A percentile compares a stretch with the other conserved stretches of the same genome.
Conservation (phyloP, 2,888 invertebrate species). For the Drepanosiphum platanoidis region DNA sequence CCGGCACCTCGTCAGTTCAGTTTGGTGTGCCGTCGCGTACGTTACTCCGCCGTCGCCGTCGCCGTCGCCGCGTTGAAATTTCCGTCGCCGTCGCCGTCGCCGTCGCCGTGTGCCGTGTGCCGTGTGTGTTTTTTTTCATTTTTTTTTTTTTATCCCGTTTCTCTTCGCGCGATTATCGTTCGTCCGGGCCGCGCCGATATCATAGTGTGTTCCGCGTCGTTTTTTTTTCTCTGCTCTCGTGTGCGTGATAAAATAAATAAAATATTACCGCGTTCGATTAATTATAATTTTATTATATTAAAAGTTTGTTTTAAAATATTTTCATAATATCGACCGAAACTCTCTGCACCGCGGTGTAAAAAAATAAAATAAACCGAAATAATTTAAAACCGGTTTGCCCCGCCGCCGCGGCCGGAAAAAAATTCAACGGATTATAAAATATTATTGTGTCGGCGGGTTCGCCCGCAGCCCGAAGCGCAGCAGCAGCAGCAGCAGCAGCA, state of each 20-base stretch:
- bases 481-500: neutral
- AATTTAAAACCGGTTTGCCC: conserved; percentile 29
- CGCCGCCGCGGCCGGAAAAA: neutral
- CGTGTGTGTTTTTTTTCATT: neutral
- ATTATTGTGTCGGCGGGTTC: neutral
- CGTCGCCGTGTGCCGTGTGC: neutral
- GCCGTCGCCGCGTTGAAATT: neutral
- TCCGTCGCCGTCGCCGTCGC: conserved; percentile 4
- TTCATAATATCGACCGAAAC: conserved; percentile 5
- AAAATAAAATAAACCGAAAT: too few relatives aligned
- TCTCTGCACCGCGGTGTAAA: neutral
- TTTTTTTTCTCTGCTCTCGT: neutral
- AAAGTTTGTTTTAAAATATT: too few relatives aligned
- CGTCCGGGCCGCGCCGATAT: neutral
- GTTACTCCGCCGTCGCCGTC: neutral
- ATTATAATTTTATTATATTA: too few relatives aligned
- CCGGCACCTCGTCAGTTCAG: conserved; percentile 51
- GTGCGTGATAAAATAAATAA: conserved; percentile 7
- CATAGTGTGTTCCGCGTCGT: neutral
- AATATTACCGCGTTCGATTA: too few relatives aligned
- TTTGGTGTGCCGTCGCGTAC: conserved; percentile 37
- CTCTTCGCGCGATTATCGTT: neutral
- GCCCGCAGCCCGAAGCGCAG: neutral
- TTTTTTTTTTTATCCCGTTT: neutral
- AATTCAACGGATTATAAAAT: conserved; percentile 3